Percentiles rank a stretch among this genome's conserved stretches.
phyloP scores from a whole-genome alignment of 2,888 invertebrate species.

The Helicoverpa assulta region DNA sequence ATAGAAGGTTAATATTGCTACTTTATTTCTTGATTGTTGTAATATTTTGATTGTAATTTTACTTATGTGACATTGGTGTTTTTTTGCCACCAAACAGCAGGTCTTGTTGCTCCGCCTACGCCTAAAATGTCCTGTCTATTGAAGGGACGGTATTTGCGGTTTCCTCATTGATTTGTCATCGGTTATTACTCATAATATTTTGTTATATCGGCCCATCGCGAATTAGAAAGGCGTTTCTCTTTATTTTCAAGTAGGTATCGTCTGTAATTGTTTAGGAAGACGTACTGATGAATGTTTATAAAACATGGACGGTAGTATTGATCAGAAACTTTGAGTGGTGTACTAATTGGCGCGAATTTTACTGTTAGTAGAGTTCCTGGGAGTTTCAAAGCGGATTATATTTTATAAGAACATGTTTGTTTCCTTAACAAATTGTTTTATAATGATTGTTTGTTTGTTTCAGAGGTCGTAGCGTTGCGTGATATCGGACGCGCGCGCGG shows the following conservation, averaged over 20 bases:
- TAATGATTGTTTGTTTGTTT: constrained; percentile 19
- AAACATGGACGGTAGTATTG: too few relatives aligned
- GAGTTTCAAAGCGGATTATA: not conserved
- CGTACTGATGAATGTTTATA: too few relatives aligned
- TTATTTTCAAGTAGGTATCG: too few relatives aligned
- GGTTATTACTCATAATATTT: not conserved
- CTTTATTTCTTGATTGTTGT: not conserved
- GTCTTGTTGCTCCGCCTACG: not conserved
- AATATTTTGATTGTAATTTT: not conserved
- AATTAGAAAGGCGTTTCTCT: not conserved
- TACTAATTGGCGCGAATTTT: too few relatives aligned
- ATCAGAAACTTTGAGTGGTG: too few relatives aligned
- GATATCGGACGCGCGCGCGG: constrained; percentile 71
- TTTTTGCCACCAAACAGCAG: not conserved
- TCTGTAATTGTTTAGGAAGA: too few relatives aligned
- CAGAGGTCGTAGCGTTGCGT: constrained; percentile 81
- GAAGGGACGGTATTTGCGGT: not conserved
- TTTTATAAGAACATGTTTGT: not conserved
- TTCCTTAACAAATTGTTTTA: not conserved
- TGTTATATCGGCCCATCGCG: not conserved
- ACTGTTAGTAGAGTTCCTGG: not conserved
- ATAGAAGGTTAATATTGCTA: constrained; percentile 3
- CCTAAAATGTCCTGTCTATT: not conserved
- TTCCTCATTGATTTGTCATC: not conserved
- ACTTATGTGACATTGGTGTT: not conserved